Percentiles rank a stretch among this genome's conserved stretches.
phyloP scores from a whole-genome alignment of 2,113 vertebrate species.

The Columbina picui region DNA sequence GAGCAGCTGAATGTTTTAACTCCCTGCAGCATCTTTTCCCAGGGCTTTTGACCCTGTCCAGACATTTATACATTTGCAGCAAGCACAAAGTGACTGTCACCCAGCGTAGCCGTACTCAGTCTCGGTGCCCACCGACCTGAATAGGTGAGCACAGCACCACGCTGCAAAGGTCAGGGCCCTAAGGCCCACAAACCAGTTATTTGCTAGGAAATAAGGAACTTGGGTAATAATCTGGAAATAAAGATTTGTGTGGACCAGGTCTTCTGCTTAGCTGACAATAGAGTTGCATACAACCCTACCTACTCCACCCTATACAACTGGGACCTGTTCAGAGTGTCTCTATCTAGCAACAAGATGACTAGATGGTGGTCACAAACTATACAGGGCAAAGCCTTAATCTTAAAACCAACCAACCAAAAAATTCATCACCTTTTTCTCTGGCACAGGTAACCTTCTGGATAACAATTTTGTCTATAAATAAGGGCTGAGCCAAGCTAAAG shows the following conservation, averaged over 20 bases:
- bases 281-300: not conserved
- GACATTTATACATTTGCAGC: not conserved
- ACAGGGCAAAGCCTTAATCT: not conserved
- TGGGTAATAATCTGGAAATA: not conserved
- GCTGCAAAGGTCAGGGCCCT: not conserved
- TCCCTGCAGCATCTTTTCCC: not conserved
- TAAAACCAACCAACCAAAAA: not conserved
- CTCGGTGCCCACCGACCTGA: not conserved
- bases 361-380: not conserved
- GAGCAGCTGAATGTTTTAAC: not conserved
- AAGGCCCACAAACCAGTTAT: not conserved
- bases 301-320: rapidly evolving
- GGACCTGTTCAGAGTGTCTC: not conserved
- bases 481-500: not conserved
- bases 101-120: not conserved
- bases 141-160: not conserved
- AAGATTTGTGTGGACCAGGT: not conserved
- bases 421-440: not conserved
- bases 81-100: not conserved
- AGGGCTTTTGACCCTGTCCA: not conserved
- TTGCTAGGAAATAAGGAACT: not conserved
- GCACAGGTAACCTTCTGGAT: not conserved
- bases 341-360: not conserved
- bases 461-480: not conserved
- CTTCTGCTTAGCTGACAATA: not conserved